Evolutionary conservation across 2,797 vertebrate species (phyloP), one percentile per base, ranked within the genome.

Genomic region (Distichodus sexfasciatus): DNA sequence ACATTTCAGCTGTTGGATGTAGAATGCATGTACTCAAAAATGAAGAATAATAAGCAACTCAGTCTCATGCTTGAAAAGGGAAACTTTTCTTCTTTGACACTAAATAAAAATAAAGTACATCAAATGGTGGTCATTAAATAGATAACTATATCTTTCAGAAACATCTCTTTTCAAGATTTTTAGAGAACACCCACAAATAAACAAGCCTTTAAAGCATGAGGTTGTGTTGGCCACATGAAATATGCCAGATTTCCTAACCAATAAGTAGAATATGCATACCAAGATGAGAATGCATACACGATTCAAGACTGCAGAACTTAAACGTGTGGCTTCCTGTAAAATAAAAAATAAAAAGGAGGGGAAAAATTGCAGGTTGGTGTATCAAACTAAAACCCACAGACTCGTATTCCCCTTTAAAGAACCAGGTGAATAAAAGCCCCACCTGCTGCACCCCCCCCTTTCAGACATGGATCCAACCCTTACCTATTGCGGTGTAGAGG

Each of bases 331-430:
- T 83, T 83, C 75, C 84, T 80, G 66, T 73, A 84, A 77, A 80
- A 76, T 82, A 81, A 69, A 28, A 78, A 83, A 72, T 23, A 15
- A 35, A 62, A 83, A 83, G n/a, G n/a, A n/a, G n/a, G n/a, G n/a
- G n/a, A 68, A 75, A 75, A 51, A 78, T 79, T 66, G 75, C 15
- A 64, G 29, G 84, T 83, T 82, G 77, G 83, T 79, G 79, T 78
- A 85, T 87, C 76, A 87, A 88, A 89, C 87, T 63, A 87, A 84
- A 88, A 90, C 84, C 89, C 80, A 86, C 80, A 82, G 79, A 87
- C 83, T 89, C 82, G 93, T 93, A 95, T 95, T 94, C 95, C 96
- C 96, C 95, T 94, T 94, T 96, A 94, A 94, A 95, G 94, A 94
- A 97, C 94, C 82, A 96, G 93, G 94, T 95, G 95, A 94, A 94